phyloP scores from a whole-genome alignment of 2,113 vertebrate genomes.

The Pseudonaja textilis region DNA sequence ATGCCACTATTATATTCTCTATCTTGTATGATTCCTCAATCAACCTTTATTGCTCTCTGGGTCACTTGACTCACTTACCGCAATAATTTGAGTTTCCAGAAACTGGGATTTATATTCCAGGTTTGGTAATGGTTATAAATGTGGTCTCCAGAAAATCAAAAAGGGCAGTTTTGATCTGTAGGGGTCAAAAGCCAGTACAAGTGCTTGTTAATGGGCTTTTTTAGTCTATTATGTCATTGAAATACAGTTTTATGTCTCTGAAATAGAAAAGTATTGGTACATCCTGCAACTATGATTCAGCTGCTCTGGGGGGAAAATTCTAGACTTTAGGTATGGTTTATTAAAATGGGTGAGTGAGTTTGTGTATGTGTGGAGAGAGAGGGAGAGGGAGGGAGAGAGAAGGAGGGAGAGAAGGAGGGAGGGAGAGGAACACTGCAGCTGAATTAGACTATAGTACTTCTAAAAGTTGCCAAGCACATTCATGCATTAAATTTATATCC shows the following conservation, averaged over 20 bases:
- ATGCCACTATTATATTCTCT: background rate
- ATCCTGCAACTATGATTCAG: background rate
- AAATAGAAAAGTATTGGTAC: background rate
- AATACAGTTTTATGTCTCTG: background rate
- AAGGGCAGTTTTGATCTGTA: background rate
- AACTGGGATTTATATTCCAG: background rate
- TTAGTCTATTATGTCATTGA: background rate
- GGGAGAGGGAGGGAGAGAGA: fast-evolving
- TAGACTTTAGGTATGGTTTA: background rate
- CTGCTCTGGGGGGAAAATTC: background rate
- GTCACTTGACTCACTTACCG: background rate
- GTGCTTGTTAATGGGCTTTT: background rate
- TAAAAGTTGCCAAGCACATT: background rate
- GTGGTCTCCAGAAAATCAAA: background rate
- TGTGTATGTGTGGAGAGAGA: too few relatives aligned
- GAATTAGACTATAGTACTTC: background rate
- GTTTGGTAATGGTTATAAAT: background rate
- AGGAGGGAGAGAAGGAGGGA: background rate
- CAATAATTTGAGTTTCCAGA: background rate
- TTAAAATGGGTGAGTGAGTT: background rate
- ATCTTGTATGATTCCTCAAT: background rate
- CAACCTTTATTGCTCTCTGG: background rate
- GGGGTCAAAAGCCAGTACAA: background rate
- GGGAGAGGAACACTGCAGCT: background rate
- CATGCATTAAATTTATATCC: background rate